Evolutionary conservation across 2,888 invertebrate genomes (phyloP).

Genomic region (Ormyrus nitidulus): DNA sequence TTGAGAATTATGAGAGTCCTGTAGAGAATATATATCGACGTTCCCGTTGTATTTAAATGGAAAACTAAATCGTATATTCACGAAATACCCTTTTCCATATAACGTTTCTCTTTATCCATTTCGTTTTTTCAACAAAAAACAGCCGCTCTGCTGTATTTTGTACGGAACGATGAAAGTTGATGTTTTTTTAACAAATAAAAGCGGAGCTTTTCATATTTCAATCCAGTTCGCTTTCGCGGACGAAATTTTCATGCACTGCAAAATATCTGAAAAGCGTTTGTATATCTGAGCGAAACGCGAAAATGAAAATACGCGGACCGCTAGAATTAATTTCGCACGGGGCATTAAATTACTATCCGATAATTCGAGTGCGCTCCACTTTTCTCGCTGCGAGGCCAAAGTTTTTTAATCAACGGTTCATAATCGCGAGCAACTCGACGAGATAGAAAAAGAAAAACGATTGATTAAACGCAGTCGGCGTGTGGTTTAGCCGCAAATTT

Average conservation of each 20-base stretch:
- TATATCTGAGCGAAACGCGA: neutral
- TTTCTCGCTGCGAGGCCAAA: neutral
- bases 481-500: neutral
- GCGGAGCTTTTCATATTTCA: neutral
- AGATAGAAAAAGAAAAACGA: constrained; percentile 14
- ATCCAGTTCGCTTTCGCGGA: neutral
- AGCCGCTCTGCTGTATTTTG: too few species aligned
- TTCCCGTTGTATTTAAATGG: too few species aligned
- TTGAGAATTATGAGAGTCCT: too few species aligned
- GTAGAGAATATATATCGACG: too few species aligned
- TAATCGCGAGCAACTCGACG: constrained; percentile 23
- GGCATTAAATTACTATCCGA: constrained; percentile 17
- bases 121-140: too few species aligned
- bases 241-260: neutral
- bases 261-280: neutral
- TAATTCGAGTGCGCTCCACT: constrained; percentile 12
- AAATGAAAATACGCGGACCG: neutral
- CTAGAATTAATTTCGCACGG: neutral
- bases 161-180: neutral
- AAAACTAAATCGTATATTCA: too few species aligned
- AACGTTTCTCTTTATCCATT: too few species aligned
- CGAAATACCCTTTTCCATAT: too few species aligned
- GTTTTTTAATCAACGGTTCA: constrained; percentile 44
- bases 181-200: neutral
- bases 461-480: constrained; percentile 39